phyloP scores from a whole-genome alignment of 2,113 vertebrate species.

The rabbit (Oryctolagus cuniculus) region mOryCun1.1 NC_091443.1:99811001-99811500 shows the following conservation, averaged over 20 bases:
- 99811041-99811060: neutral
- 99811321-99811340: neutral
- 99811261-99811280: neutral
- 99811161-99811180: no score
- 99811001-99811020: neutral
- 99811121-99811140: no score
- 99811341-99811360: neutral
- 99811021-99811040: no score
- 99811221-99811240: neutral
- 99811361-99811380: slow-evolving; percentile 20
- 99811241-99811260: no score
- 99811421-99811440: slow-evolving; percentile 58
- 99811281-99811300: neutral
- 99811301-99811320: neutral
- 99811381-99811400: neutral
- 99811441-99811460: slow-evolving; percentile 72
- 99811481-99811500: slow-evolving; percentile 9
- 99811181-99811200: no score
- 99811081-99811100: no score
- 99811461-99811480: slow-evolving; percentile 77
- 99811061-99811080: neutral
- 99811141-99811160: no score
- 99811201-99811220: neutral
- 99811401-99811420: slow-evolving; percentile 3
- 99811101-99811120: neutral